Evolutionary conservation across 1,140 invertebrate genomes (phyloP), one percentile per base, ranked within the genome.

Genomic region (Hermatobates lingyangjiaoensis): DNA sequence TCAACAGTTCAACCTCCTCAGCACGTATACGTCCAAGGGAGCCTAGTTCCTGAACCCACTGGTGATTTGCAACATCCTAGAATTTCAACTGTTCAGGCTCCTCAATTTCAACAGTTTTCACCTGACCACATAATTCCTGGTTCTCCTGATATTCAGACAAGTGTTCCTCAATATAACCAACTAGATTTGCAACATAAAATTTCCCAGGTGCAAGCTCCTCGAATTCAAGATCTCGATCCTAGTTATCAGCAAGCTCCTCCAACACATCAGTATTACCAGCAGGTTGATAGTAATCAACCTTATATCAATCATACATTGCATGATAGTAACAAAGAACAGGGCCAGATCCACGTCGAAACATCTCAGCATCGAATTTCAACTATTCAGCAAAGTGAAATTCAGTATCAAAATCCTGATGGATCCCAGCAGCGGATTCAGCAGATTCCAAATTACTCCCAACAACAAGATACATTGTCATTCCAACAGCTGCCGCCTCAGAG

Each of bases 1-100:
- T 50, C 48, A 4, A 50, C 28, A 54, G 50, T 65, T 20, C 68
- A 69, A 50, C 57, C 63, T 14, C 63, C 68, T 45, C 66, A 68
- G 47, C 64, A 69, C 20, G 65, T 67, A 15, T 54, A 69, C 38
- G 62, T 66, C 1, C 63, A 69, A 38, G 65, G 66, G 39, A n/a
- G n/a, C n/a, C n/a, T n/a, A n/a, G n/a, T n/a, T n/a, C n/a, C n/a
- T n/a, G 63, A 66, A 45, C 60, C 62, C 1, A 24, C 26, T 18
- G 14, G 18, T 10, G 26, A 27, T 10, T 7, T 23, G 18, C 27
- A 27, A 18, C 49, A 51, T 18, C 50, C 27, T 44, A 48, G 54
- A 27, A 52, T 55, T 20, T 55, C 54, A 26, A 51, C 49, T 39
- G 50, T 52, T 12, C 30, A 47, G 15, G 34, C 38, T 44, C 54